Evolutionary conservation across 2,888 invertebrate genomes (phyloP).

Genomic region (Catotricha subobsoleta): DNA sequence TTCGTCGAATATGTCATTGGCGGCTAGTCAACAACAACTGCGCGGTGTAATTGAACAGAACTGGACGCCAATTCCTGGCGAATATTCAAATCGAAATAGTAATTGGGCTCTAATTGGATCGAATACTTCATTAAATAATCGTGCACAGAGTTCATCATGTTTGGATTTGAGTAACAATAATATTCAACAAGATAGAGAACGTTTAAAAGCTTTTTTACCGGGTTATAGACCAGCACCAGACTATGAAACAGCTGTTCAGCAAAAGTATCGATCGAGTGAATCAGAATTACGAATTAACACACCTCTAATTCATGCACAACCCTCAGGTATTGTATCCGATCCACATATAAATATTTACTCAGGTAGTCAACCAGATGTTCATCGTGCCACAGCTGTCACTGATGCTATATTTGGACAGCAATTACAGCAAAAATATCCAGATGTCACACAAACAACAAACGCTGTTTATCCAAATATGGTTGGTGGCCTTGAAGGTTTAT

Average conservation of each 20-base stretch:
- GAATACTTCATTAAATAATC: slow-evolving; percentile 12
- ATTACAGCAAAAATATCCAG: slow-evolving; percentile 37
- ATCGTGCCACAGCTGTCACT: slow-evolving; percentile 30
- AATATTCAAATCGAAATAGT: slow-evolving; percentile 27
- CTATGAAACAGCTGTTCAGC: slow-evolving; percentile 83
- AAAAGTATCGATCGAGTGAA: slow-evolving; percentile 54
- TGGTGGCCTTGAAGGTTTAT: slow-evolving; percentile 18
- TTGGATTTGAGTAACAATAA: slow-evolving; percentile 21
- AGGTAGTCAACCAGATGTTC: slow-evolving; percentile 55
- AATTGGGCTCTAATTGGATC: slow-evolving; percentile 17
- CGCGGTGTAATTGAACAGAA: slow-evolving; percentile 19
- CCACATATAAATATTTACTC: slow-evolving; percentile 17
- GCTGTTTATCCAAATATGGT: slow-evolving; percentile 16
- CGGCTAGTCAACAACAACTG: slow-evolving; percentile 10
- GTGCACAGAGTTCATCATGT: slow-evolving; percentile 27
- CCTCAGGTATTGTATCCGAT: slow-evolving; percentile 8
- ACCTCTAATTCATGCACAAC: not conserved
- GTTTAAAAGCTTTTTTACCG: slow-evolving; percentile 55
- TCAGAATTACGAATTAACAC: slow-evolving; percentile 22
- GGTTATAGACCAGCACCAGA: slow-evolving; percentile 82
- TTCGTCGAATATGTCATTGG: slow-evolving; percentile 13
- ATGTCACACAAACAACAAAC: slow-evolving; percentile 38
- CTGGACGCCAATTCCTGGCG: slow-evolving; percentile 18
- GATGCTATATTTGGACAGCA: slow-evolving; percentile 22
- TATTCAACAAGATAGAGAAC: slow-evolving; percentile 21